Conservation (phyloP, 2,113 vertebrate species). For the Ochotona curzoniae region DNA sequence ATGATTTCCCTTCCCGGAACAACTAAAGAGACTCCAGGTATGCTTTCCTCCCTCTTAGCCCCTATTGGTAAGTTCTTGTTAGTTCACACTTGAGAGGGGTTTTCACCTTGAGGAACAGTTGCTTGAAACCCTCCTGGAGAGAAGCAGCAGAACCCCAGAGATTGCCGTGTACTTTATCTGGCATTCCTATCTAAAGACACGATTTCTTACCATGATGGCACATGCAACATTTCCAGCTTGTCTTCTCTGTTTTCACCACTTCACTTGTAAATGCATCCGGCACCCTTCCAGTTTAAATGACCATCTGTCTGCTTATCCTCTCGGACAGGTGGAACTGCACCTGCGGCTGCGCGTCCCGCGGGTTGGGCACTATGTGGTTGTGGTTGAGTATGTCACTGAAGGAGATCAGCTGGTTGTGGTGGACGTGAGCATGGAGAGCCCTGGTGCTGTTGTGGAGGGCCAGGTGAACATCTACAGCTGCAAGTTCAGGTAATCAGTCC, state of each 20-base stretch:
- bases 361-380: conserved; percentile 87
- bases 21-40: not conserved
- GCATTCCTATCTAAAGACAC: not conserved
- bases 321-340: conserved; percentile 87
- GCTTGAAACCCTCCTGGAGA: not conserved
- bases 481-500: conserved; percentile 90
- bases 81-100: not conserved
- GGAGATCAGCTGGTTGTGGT: conserved; percentile 84
- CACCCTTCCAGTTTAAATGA: rapidly evolving
- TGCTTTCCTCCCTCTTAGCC: not conserved
- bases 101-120: not conserved
- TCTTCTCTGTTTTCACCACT: not conserved
- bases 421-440: conserved; percentile 83
- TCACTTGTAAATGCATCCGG: rapidly evolving
- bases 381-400: conserved; percentile 92
- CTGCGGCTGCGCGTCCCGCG: conserved; percentile 88
- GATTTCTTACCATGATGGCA: not conserved
- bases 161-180: not conserved
- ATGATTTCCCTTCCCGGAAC: not conserved
- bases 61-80: not conserved
- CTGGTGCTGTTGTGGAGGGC: conserved; percentile 80
- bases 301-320: not conserved
- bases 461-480: conserved; percentile 93
- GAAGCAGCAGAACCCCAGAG: not conserved
- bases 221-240: not conserved